Evolutionary conservation across 53 echinoderm and acorn worm genomes (phyloP).

Genomic region (Astropecten irregularis): DNA sequence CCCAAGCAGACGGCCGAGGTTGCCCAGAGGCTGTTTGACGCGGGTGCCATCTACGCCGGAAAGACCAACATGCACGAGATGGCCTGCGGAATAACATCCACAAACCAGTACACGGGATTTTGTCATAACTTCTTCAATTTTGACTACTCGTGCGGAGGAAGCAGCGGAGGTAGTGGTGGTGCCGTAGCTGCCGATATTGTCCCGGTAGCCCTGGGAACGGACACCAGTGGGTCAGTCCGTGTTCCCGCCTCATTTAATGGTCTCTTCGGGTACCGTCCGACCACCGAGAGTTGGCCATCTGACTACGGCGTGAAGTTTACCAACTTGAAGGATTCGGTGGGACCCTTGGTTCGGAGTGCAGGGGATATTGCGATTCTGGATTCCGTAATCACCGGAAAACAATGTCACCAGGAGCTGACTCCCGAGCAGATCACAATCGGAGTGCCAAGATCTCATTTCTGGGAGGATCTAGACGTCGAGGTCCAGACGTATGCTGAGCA

Average conservation of each 20-base stretch:
- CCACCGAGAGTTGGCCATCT: conserved; percentile 14
- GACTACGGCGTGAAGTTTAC: conserved; percentile 11
- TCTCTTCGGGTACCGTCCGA: not conserved
- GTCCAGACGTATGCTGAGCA: not conserved
- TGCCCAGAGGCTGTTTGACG: conserved; percentile 15
- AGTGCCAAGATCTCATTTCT: conserved; percentile 2
- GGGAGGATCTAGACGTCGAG: conserved; percentile 15
- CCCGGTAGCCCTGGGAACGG: conserved; percentile 21
- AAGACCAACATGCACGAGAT: conserved; percentile 26
- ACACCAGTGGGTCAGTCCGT: conserved; percentile 9
- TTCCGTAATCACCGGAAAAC: conserved; percentile 10
- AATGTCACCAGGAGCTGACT: not conserved
- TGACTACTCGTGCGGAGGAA: conserved; percentile 30
- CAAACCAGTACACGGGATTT: not conserved
- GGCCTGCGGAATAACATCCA: not conserved
- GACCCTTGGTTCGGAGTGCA: not conserved
- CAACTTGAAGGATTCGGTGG: not conserved
- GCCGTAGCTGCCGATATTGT: conserved; percentile 17
- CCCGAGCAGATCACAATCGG: conserved; percentile 4
- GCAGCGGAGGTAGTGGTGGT: conserved; percentile 20
- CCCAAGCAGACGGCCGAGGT: no score
- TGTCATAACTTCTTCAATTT: conserved; percentile 30
- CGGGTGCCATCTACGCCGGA: conserved; percentile 8
- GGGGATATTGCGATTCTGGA: conserved; percentile 14
- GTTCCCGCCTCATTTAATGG: conserved; percentile 9